A percentile compares a stretch with the other conserved stretches of the same genome.
phyloP scores from a whole-genome alignment of 2,888 invertebrate species.

The Brachylomia viminalis region DNA sequence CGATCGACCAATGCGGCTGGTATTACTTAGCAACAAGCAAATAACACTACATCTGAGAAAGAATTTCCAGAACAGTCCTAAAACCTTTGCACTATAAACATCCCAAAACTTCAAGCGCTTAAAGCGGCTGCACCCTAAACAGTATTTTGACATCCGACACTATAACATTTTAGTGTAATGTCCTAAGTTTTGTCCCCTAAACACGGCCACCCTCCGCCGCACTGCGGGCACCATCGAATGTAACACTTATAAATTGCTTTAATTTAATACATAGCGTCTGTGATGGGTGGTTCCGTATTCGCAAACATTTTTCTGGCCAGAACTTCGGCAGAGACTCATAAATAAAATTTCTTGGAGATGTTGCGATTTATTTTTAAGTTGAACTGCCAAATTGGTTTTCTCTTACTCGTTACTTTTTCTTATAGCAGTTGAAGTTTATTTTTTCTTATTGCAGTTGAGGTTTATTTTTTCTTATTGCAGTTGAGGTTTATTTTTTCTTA shows the following conservation, averaged over 20 bases:
- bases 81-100: background rate
- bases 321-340: constrained; percentile 71
- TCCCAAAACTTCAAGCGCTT: constrained; percentile 44
- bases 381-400: constrained; percentile 25
- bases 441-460: too few relatives aligned
- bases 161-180: constrained; percentile 70
- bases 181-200: constrained; percentile 69
- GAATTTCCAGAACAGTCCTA: background rate
- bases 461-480: too few relatives aligned
- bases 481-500: too few relatives aligned
- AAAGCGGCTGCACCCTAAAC: constrained; percentile 57
- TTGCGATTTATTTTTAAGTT: constrained; percentile 30
- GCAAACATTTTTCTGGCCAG: constrained; percentile 74
- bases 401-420: too few relatives aligned
- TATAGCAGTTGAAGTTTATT: constrained; percentile 4
- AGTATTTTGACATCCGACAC: constrained; percentile 68
- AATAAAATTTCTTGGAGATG: constrained; percentile 66
- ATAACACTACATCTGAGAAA: background rate
- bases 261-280: constrained; percentile 82
- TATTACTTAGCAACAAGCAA: too few relatives aligned
- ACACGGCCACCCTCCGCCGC: constrained; percentile 71
- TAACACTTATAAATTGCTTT: constrained; percentile 86
- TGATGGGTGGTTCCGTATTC: constrained; percentile 70
- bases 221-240: constrained; percentile 76
- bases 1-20: too few relatives aligned